Evolutionary conservation across 2,888 invertebrate genomes (phyloP), one percentile per base, ranked within the genome.

Genomic region (Copidosoma aretas): DNA sequence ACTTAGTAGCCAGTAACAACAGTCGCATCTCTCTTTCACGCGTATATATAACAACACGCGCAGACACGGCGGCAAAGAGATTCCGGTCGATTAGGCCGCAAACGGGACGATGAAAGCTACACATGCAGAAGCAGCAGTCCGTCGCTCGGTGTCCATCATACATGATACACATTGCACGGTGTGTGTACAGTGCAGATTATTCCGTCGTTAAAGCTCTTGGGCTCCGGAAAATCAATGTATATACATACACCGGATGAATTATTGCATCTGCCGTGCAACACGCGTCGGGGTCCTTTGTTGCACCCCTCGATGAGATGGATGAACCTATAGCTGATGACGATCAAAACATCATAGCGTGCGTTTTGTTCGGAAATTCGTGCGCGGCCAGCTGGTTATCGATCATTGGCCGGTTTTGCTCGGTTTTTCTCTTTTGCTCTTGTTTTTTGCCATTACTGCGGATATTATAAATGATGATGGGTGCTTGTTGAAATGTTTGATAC

Each of bases 261-360:
- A 64, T 64, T 46, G 58, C 64, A 68, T 68, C 68, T 68, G 68
- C 52, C 60, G 25, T 51, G 32, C 8, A 32, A 32, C n/a, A n/a
- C 32, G 32, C 32, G 32, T 46, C 43, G 43, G 43, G 41, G 43
- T 17, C 17, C 12, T 46, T 46, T 46, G 17, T 58, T 49, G 46
- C 12, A 14, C 57, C 52, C 56, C 60, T 57, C 41, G 49, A 21
- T 4, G 10, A 54, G 65, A 41, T 54, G 53, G 52, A 65, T 60
- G 60, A 17, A 59, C n/a, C 12, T 24, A 32, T 22, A n/a, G 46
- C 17, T 22, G 43, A n/a, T 21, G 58, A 41, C 49, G 53, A 64
- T 64, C 49, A 21, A 60, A 60, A 60, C 25, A 1, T 32, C 25
- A 4, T 10, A 57, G 52, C 58, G 61, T 56, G 61, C 57, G 61